Percentiles rank a stretch among this genome's conserved stretches.
These are phyloP conservation scores for Paguma larvata DNA, from an alignment of 2,797 vertebrate genomes.

Conservation along the genomic window DNA sequence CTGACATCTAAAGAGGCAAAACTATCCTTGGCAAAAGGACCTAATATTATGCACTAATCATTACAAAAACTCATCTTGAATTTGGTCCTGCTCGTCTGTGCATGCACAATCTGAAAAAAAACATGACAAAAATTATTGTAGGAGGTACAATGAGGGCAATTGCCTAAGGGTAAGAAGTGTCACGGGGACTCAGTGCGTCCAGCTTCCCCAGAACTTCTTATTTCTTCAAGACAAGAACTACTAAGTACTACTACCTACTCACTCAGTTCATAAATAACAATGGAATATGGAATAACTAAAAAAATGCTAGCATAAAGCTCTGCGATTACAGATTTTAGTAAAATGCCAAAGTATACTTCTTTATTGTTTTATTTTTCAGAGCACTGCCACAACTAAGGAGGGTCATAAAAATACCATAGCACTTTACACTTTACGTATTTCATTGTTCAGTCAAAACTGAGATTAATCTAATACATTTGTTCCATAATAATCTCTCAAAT, in stretches of 20 bases:
- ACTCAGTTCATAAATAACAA: not conserved
- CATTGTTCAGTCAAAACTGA: not conserved
- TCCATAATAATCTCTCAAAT: not conserved
- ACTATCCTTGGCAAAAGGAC: not conserved
- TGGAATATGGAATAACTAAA: not conserved
- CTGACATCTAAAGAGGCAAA: constrained; percentile 24
- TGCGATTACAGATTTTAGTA: not conserved
- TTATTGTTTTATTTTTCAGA: not conserved
- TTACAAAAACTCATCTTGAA: not conserved
- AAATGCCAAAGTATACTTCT: not conserved
- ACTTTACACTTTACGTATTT: too few species aligned
- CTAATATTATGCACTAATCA: not conserved
- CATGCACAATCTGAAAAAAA: not conserved
- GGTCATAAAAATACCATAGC: not conserved
- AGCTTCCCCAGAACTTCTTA: not conserved
- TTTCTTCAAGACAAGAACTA: not conserved
- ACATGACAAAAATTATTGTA: not conserved
- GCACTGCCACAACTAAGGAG: not conserved
- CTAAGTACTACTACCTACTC: not conserved
- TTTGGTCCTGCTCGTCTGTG: not conserved
- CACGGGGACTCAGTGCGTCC: not conserved
- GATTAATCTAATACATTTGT: not conserved
- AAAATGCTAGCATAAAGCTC: not conserved
- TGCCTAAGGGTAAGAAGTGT: not conserved
- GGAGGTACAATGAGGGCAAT: not conserved